These are phyloP conservation scores for Ptilodon capucinus DNA, from an alignment of 2,888 invertebrate genomes.

Conservation along the genomic window DNA sequence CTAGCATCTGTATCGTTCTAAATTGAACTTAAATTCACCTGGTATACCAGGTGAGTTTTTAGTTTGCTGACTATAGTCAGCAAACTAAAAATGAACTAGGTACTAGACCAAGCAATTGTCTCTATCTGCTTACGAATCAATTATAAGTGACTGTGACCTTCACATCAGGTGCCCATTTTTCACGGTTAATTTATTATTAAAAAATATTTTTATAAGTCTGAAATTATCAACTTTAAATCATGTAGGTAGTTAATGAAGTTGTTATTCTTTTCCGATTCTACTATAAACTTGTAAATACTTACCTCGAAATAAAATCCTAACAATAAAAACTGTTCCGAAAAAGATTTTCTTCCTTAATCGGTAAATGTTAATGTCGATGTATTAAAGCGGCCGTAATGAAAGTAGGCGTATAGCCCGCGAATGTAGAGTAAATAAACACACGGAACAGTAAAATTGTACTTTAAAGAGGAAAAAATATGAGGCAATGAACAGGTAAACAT, in stretches of 20 bases:
- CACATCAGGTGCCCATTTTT: too few species aligned
- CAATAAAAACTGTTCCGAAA: slow-evolving; percentile 4
- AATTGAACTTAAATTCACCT: too few species aligned
- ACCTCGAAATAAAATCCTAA: slow-evolving; percentile 3
- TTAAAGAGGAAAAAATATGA: slow-evolving; percentile 27
- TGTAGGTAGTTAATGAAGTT: not conserved
- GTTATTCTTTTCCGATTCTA: not conserved
- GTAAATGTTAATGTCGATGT: slow-evolving; percentile 10
- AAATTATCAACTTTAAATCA: too few species aligned
- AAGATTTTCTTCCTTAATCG: slow-evolving; percentile 8
- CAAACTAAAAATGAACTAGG: too few species aligned
- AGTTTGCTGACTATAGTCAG: too few species aligned
- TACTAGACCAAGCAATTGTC: too few species aligned
- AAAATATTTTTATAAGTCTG: too few species aligned
- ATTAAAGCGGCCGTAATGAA: slow-evolving; percentile 11
- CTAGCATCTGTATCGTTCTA: too few species aligned
- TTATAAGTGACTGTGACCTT: too few species aligned
- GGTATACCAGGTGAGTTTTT: too few species aligned
- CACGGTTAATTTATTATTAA: too few species aligned
- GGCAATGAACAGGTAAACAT: slow-evolving; percentile 44
- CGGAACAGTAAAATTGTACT: slow-evolving; percentile 5
- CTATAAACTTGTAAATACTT: not conserved
- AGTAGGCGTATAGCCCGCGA: slow-evolving; percentile 13
- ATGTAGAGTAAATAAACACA: slow-evolving; percentile 14
- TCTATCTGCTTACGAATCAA: too few species aligned